A percentile compares a stretch with the other conserved stretches of the same genome.
Evolutionary conservation across 2,797 vertebrate species (phyloP).

Genomic region (Acipenser oxyrinchus): DNA sequence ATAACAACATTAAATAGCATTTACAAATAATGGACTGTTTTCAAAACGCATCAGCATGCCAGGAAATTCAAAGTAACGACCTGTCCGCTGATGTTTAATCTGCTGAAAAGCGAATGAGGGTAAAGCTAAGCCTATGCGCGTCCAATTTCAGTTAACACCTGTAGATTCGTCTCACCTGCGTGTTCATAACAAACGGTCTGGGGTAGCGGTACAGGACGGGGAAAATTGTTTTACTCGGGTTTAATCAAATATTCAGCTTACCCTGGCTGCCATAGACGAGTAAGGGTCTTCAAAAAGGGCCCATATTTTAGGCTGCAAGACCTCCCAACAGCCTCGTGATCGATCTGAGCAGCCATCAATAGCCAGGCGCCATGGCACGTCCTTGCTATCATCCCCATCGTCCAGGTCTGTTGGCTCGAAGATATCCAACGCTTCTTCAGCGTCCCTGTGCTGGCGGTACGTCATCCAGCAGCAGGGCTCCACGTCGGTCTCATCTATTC

Average conservation of each 20-base stretch:
- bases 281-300: constrained; percentile 96
- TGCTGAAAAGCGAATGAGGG: constrained; percentile 20
- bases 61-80: no score
- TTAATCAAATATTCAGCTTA: constrained; percentile 58
- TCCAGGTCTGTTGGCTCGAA: constrained; percentile 85
- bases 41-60: no score
- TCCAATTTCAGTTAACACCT: constrained; percentile 8
- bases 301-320: constrained; percentile 86
- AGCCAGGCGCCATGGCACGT: constrained; percentile 62
- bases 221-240: constrained; percentile 31
- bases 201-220: constrained; percentile 24
- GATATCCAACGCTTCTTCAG: constrained; percentile 91
- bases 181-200: background rate
- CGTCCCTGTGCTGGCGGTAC: constrained; percentile 91
- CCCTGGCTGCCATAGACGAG: constrained; percentile 85
- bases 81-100: background rate
- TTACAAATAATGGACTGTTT: no score
- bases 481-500: constrained; percentile 95
- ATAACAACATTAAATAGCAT: no score
- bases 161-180: constrained; percentile 8
- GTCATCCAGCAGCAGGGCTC: constrained; percentile 99
- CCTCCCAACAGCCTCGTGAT: constrained; percentile 64
- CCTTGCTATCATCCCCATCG: constrained; percentile 61
- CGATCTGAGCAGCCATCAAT: constrained; percentile 75
- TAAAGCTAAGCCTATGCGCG: background rate